A percentile compares a stretch with the other conserved stretches of the same genome.
These are phyloP conservation scores for Nasalis larvatus DNA, from an alignment of 2,113 vertebrate genomes.

Conservation along the genomic window DNA sequence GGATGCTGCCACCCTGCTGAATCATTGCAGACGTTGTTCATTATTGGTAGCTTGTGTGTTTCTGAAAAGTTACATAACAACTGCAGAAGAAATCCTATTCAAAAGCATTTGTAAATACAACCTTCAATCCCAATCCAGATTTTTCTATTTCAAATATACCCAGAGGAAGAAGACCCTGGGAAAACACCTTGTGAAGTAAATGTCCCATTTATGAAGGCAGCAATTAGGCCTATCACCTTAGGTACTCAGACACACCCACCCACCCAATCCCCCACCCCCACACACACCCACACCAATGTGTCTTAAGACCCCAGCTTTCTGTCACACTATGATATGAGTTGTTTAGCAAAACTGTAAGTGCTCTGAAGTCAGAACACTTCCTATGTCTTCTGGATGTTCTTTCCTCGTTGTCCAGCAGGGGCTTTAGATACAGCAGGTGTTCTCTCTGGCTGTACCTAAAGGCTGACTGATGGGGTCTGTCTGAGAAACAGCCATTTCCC, in stretches of 20 bases:
- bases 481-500: neutral
- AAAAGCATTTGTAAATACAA: fast-evolving
- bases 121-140: too few relatives aligned
- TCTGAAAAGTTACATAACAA: neutral
- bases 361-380: neutral
- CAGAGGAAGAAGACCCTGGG: neutral
- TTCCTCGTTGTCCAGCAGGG: neutral
- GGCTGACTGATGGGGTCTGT: neutral
- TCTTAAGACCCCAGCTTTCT: neutral
- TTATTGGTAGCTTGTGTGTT: too few relatives aligned
- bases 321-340: neutral
- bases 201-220: neutral
- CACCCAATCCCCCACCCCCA: too few relatives aligned
- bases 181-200: neutral
- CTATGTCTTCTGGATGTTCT: neutral
- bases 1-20: fast-evolving
- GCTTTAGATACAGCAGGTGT: neutral
- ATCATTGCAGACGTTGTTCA: fast-evolving
- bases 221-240: too few relatives aligned
- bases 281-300: fast-evolving
- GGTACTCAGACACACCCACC: too few relatives aligned
- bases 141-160: neutral
- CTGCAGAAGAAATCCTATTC: neutral
- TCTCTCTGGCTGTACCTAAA: neutral
- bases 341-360: neutral